These are phyloP conservation scores for Alexandromys fortis DNA, from an alignment of 2,113 vertebrate species.

Conservation along the genomic window DNA sequence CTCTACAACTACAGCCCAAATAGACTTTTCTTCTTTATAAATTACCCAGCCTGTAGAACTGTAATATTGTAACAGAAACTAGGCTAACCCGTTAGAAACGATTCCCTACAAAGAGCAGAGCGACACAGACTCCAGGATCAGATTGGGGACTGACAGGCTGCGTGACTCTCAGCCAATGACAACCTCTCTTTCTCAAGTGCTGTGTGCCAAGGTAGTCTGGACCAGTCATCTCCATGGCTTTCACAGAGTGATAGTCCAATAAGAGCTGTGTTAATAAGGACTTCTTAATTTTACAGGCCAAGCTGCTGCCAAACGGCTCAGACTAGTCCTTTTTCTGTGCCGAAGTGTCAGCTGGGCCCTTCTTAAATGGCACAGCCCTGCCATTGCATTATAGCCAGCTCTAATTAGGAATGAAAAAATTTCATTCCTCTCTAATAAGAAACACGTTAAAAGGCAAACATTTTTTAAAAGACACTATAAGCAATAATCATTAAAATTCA, in stretches of 20 bases:
- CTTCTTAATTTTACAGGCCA: neutral
- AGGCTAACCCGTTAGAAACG: neutral
- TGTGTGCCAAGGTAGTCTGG: neutral
- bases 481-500: constrained; percentile 58
- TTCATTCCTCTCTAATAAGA: constrained; percentile 49
- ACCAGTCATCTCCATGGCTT: neutral
- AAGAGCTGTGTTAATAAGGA: neutral
- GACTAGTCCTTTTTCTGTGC: neutral
- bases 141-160: neutral
- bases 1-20: neutral
- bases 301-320: neutral
- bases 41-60: neutral
- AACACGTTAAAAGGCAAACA: constrained; percentile 42
- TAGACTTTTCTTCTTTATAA: neutral
- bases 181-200: neutral
- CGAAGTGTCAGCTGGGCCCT: neutral
- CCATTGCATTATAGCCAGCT: neutral
- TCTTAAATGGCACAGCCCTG: neutral
- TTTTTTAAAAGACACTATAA: constrained; percentile 12
- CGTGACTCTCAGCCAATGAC: neutral
- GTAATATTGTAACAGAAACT: neutral
- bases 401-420: constrained; percentile 20
- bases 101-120: neutral
- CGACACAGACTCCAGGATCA: neutral
- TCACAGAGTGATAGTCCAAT: neutral